phyloP scores from a whole-genome alignment of 1,140 invertebrate species.

The Heterodera schachtii region DNA sequence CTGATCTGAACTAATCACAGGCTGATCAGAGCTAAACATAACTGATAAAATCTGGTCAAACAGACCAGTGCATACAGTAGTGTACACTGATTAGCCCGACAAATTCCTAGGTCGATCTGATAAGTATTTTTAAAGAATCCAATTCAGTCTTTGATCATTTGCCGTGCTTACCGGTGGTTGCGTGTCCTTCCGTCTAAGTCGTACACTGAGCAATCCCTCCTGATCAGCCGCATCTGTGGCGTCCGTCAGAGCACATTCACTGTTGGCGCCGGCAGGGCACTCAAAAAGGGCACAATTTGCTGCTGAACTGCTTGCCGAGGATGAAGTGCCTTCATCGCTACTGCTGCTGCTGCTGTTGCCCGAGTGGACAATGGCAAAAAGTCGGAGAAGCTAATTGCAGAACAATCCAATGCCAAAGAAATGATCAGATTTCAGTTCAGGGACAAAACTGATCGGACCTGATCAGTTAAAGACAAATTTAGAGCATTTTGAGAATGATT shows the following conservation, averaged over 20 bases:
- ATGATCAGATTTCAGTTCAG: no score
- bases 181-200: not conserved
- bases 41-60: no score
- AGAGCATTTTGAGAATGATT: no score
- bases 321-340: not conserved
- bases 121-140: no score
- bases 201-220: constrained; percentile 17
- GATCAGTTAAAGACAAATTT: no score
- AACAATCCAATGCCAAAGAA: constrained; percentile 7
- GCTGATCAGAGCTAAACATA: not conserved
- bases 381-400: constrained; percentile 23
- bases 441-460: no score
- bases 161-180: not conserved
- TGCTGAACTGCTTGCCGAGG: constrained; percentile 1
- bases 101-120: no score
- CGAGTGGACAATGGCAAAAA: not conserved
- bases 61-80: no score
- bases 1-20: not conserved
- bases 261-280: not conserved
- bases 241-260: constrained; percentile 7
- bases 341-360: not conserved
- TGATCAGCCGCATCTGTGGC: not conserved
- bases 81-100: no score
- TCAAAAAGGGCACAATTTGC: constrained; percentile 4
- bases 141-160: no score